Percentiles rank a stretch among this genome's conserved stretches.
Conservation (phyloP, 2,888 invertebrate species). For the Scaptomyza cyrtandrae region DNA sequence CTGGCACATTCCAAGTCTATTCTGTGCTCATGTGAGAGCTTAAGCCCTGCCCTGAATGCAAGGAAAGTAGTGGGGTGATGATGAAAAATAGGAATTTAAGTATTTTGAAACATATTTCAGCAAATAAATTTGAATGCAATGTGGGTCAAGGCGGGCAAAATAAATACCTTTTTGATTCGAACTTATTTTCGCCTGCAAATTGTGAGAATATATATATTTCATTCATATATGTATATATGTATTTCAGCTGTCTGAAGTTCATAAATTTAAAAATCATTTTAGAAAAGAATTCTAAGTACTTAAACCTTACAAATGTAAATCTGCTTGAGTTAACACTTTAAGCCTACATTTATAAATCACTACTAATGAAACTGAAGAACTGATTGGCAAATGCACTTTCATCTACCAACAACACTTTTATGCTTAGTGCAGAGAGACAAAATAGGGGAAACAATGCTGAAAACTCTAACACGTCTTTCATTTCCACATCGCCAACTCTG, state of each 20-base stretch:
- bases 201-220: conserved; percentile 25
- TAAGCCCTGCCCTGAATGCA: conserved; percentile 50
- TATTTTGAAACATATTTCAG: conserved; percentile 69
- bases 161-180: conserved; percentile 55
- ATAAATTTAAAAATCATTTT: conserved; percentile 20
- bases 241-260: conserved; percentile 27
- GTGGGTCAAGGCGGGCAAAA: conserved; percentile 54
- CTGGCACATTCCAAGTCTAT: conserved; percentile 69
- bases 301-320: background rate
- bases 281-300: background rate
- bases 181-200: conserved; percentile 28
- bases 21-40: conserved; percentile 57
- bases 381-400: background rate
- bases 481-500: background rate
- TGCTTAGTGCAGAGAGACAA: background rate
- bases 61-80: conserved; percentile 38
- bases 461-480: background rate
- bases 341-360: conserved; percentile 10
- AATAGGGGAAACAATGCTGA: background rate
- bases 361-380: background rate
- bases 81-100: conserved; percentile 78
- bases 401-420: background rate
- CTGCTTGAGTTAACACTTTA: background rate
- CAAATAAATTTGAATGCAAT: conserved; percentile 52
- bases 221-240: conserved; percentile 1